These are phyloP conservation scores for Thelaira solivaga DNA, from an alignment of 2,888 invertebrate species.

Conservation along the genomic window DNA sequence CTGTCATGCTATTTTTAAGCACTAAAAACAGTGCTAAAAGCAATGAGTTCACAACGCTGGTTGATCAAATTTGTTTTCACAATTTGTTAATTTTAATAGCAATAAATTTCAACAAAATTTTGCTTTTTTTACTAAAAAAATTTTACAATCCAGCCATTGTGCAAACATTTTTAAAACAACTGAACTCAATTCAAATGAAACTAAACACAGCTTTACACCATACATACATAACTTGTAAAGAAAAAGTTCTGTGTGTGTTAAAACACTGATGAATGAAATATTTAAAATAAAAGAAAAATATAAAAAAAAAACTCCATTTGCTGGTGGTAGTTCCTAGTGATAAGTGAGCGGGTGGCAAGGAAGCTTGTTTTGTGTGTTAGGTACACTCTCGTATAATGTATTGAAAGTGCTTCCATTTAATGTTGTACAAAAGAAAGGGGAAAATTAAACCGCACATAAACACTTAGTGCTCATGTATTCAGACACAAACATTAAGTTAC, in stretches of 20 bases:
- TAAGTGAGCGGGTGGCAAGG: slow-evolving; percentile 23
- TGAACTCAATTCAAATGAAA: no score
- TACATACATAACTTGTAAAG: not conserved
- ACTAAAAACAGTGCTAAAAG: no score
- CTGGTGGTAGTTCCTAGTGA: not conserved
- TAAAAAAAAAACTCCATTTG: not conserved
- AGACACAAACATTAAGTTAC: slow-evolving; percentile 6
- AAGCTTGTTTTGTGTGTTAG: slow-evolving; percentile 22
- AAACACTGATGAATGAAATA: slow-evolving; percentile 31
- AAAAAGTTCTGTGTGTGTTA: slow-evolving; percentile 8
- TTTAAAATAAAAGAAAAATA: not conserved
- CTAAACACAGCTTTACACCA: no score
- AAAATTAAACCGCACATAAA: slow-evolving; percentile 3
- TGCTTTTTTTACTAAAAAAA: no score
- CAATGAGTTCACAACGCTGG: no score
- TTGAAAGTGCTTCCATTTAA: slow-evolving; percentile 54
- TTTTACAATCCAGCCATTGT: no score
- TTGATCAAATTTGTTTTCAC: no score
- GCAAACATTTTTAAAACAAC: not conserved
- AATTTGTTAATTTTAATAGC: no score
- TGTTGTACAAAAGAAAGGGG: slow-evolving; percentile 22
- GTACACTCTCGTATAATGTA: no score
- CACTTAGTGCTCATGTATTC: not conserved
- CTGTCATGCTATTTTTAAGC: no score
- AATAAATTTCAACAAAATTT: no score